These are phyloP conservation scores for Diorhabda carinulata DNA, from an alignment of 1,140 invertebrate genomes.

Conservation along the genomic window DNA sequence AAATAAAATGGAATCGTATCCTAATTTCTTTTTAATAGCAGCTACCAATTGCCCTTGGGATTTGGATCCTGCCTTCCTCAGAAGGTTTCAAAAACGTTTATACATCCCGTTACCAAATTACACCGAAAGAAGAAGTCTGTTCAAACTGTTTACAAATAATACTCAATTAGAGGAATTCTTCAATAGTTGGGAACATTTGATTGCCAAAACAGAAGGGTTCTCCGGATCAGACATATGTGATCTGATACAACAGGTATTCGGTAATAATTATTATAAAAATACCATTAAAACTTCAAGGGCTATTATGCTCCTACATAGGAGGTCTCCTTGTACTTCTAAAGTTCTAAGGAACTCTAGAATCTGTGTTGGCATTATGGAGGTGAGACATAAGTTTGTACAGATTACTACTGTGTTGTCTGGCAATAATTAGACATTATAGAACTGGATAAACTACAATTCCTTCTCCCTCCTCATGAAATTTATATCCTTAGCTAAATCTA, in stretches of 20 bases:
- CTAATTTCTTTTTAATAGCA: constrained; percentile 53
- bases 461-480: too few species aligned
- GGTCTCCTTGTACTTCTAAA: too few species aligned
- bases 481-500: too few species aligned
- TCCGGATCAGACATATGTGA: constrained; percentile 57
- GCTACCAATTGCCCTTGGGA: constrained; percentile 67
- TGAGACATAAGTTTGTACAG: too few species aligned
- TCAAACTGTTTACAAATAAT: constrained; percentile 33
- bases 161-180: constrained; percentile 18
- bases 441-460: too few species aligned
- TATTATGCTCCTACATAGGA: too few species aligned
- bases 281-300: too few species aligned
- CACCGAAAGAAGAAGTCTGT: constrained; percentile 33
- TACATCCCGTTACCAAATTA: constrained; percentile 57
- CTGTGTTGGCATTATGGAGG: too few species aligned
- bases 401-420: too few species aligned
- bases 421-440: too few species aligned
- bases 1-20: constrained; percentile 46
- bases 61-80: constrained; percentile 57
- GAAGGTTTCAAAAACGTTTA: constrained; percentile 58
- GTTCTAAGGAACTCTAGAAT: too few species aligned
- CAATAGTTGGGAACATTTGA: constrained; percentile 46
- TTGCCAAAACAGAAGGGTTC: constrained; percentile 52
- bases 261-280: too few species aligned
- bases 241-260: constrained; percentile 43